Evolutionary conservation across 2,113 vertebrate genomes (phyloP), one percentile per base, ranked within the genome.

Genomic region (Todiramphus chloris): DNA sequence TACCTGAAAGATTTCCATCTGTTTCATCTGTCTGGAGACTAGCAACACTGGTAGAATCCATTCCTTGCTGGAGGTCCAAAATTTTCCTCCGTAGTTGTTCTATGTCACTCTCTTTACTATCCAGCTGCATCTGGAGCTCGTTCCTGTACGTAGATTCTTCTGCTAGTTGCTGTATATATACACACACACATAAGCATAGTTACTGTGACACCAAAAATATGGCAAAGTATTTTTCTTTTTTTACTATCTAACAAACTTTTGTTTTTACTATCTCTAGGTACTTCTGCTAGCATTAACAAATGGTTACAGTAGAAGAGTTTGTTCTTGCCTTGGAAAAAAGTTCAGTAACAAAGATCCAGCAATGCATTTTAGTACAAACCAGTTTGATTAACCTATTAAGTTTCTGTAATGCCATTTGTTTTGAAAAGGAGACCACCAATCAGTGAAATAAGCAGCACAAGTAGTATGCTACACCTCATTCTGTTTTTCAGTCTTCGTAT

Each of bases 91-190:
- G 97, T 3, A 99, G 97, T 69, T 99, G 99, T 94, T 99, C 99
- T 91, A 99, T 99, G 96, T 99, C 99, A 53, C 99, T 99, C 96
- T 99, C 99, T 96, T 99, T 99, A 98, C 99, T 99, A 97, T 99
- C 99, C 94, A 99, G 96, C 96, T 99, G 99, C 99, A 99, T 99
- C 95, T 99, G 99, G 83, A 99, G 98, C 96, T 99, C 99, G 39
- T 98, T 99, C 97, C 97, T 99, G 87, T 99, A 98, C 1, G 98
- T 98, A 97, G 97, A 98, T 97, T 99, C 99, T 97, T 99, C 99
- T 53, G 95, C 97, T 92, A 99, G 96, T 99, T 99, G 99, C 99
- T 99, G 96, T 84, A 96, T 96, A 91, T 83, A 76, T 51, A 94
- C 4, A 93, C 46, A 78, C 1, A 17, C 24, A 93, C 43, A 96